phyloP scores from a whole-genome alignment of 2,113 vertebrate species.

The Ptilonorhynchus violaceus region DNA sequence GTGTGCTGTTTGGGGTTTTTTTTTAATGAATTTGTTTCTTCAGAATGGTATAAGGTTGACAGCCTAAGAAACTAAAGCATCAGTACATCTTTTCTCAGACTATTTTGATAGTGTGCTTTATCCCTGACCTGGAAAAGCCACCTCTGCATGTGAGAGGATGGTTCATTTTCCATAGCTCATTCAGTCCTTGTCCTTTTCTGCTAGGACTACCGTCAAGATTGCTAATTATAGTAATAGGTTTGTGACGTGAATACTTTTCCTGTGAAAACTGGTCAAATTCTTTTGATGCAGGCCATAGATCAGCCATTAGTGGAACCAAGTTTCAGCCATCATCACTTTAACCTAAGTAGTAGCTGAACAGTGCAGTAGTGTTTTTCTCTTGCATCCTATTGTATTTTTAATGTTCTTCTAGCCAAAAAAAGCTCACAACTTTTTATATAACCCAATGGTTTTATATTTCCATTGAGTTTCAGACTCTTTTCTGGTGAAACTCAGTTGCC shows the following conservation, averaged over 20 bases:
- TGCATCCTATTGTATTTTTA: neutral
- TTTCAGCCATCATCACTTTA: neutral
- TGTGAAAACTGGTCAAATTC: neutral
- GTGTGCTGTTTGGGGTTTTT: neutral
- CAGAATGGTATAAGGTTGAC: neutral
- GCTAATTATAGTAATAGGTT: slow-evolving; percentile 11
- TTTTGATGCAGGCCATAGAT: neutral
- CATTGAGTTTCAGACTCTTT: neutral
- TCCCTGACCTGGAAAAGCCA: neutral
- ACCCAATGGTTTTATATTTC: neutral
- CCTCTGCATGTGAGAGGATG: neutral
- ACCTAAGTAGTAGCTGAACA: neutral
- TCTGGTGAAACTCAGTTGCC: neutral
- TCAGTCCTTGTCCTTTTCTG: slow-evolving; percentile 13
- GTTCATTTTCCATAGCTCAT: neutral
- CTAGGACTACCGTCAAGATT: neutral
- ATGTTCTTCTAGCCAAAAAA: neutral
- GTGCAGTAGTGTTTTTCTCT: neutral
- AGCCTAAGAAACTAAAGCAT: neutral
- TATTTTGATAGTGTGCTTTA: neutral
- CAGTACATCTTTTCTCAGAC: neutral
- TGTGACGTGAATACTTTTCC: neutral
- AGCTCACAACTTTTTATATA: neutral
- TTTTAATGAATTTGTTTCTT: neutral
- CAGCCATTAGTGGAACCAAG: neutral